Base-by-base conservation (phyloP, 2,113 vertebrate species). In the Oxyura jamaicensis region DNA sequence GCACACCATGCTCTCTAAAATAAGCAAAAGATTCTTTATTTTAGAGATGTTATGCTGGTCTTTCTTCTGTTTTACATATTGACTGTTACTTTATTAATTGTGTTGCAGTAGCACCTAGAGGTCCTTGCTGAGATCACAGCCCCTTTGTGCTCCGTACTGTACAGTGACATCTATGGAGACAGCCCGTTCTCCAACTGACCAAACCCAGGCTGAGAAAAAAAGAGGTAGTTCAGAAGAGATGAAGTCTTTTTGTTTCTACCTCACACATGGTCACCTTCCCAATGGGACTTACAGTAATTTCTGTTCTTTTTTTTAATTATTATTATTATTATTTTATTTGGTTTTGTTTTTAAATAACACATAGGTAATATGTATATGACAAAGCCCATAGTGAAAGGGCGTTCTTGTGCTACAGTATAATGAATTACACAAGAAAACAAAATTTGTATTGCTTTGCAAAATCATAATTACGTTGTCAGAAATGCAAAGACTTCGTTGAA, bases 21-120 rank as follows among this genome's bases (percentile, higher is more conserved):
- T 7, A 50, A 35, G 13, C 42, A 63, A 11, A 29, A 90, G 35
- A 50, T 50, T 55, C 50, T 1, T 8, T 55, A 8, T 50, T 80
- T 83, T 46, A 63, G 20, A 53, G 21, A 1, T 41, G 23, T 8
- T 55, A 1, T 9, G 3, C 52, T 75, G 79, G 16, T 41, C 53
- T 81, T 11, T 31, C 50, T 84, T 84, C 39, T 42, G 2, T 19
- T 41, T 44, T 6, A 39, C 23, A 5, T 28, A 7, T 25, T 10
- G 42, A 53, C 5, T 48, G 5, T 36, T 91, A 67, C 31, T 18
- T 68, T 42, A 86, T 84, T 83, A 80, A 82, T 41, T 87, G 71
- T 91, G 82, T 73, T 96, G 59, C 68, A 91, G 96, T 96, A 95
- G 14, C 93, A 96, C 67, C 87, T 95, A 94, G 87, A 96, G 90